Base-by-base conservation (phyloP, 2,797 vertebrate species). In the Australoheros facetus region DNA sequence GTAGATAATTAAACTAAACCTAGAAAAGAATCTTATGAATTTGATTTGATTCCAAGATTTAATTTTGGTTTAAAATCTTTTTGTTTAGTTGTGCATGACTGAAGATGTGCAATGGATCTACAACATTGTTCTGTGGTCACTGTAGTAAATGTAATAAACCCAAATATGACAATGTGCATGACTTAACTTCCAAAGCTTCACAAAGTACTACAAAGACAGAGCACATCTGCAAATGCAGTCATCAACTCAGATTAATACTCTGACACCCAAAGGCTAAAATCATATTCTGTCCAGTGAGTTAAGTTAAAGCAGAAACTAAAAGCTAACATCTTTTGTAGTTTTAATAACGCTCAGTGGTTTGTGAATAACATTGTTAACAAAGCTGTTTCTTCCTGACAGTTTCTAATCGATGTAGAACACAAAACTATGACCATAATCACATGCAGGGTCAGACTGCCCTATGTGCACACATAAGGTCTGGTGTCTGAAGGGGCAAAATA, bases 51-150 rank as follows among this genome's bases (percentile, higher is more conserved):
- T n/a, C 58, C 23, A 3, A 78, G 79, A 69, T 81, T 71, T 74
- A 66, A 85, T 83, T 89, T 80, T 51, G 78, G 75, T 17, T 48
- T 64, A 62, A 59, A 86, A 74, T 17, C 17, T 30, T 56, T 51
- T 48, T 3, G 26, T 7, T 23, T 10, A 26, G 26, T 28, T 62
- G 28, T 79, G 51, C 19, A 5, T 55, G 45, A 74, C 8, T 55
- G 37, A 81, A 78, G 55, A 74, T 16, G 5, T 72, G 58, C 7
- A 0, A 1, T 11, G 39, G 23, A 64, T 64, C 7, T 45, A 64
- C 26, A 64, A 48, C 14, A 66, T 16, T 7, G 23, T 48, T 48
- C 42, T 66, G 23, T 48, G 42, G 39, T 66, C 23, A 48, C 23
- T 48, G 28, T 48, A 66, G 16, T 4, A 30, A 28, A 48, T 48